Evolutionary conservation across 2,888 invertebrate genomes (phyloP), one percentile per base, ranked within the genome.

Genomic region (Epistrophella euchroma): DNA sequence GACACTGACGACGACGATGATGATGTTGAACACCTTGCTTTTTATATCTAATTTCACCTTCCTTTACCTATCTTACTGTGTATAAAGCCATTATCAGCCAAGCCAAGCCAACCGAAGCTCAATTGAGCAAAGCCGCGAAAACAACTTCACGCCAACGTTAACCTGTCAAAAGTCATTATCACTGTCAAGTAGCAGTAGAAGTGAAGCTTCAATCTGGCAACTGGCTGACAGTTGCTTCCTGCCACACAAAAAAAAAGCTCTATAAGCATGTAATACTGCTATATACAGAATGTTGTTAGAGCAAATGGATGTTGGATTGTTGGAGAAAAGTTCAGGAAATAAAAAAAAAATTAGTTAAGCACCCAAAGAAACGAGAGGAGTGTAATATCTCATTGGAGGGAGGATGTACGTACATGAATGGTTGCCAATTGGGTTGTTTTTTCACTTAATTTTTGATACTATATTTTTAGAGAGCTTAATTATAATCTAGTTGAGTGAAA

Each of bases 51-150:
- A 62, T 55, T 40, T 52, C n/a, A 37, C 40, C 55, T 55, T 10
- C 13, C 37, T 32, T 45, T 71, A 75, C 71, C 66, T 71, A 17
- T 64, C 15, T 52, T 17, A 22, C 35, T 17, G 25, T 19, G n/a
- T n/a, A n/a, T n/a, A 15, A 25, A 52, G 35, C 56, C 58, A 32
- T 25, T 37, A 58, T 58, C 60, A 72, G 81, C 62, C 35, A 60
- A 72, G 81, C 68, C 35, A 60, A 55, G n/a, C 43, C 35, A 79
- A 71, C 56, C 56, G 80, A 64, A 78, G 86, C 82, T 86, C 82
- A 86, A 86, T 86, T 86, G 86, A 82, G 74, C 82, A 86, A 78
- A 86, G 86, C 82, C 86, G 86, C 86, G 86, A 86, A 86, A 86
- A 86, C 82, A 86, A 86, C 86, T 86, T 82, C 86, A 86, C 82